Evolutionary conservation across 1,140 invertebrate species (phyloP), one percentile per base, ranked within the genome.

Genomic region (Cydia strobilella): DNA sequence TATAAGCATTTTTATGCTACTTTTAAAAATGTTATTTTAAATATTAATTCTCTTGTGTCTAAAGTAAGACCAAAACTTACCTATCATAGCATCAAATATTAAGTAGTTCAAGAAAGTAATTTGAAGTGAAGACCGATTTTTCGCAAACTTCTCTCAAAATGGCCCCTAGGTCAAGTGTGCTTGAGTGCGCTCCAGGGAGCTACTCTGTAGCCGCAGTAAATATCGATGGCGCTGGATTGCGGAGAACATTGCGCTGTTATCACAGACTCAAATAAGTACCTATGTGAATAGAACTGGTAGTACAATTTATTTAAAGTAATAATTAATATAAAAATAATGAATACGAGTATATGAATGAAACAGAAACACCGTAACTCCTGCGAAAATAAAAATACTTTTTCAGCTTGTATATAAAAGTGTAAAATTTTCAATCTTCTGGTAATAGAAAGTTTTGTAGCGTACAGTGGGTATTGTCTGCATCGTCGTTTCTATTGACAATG

Each of bases 81-180:
- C 42, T 13, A 45, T 45, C 42, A 15, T 45, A 45, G 13, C 9
- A 35, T n/a, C 27, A 35, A 69, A 35, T 35, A 39, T 69, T 18
- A n/a, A n/a, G n/a, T n/a, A 42, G 65, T 39, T 35, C 18, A 35
- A 69, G 31, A 69, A 69, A 69, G 65, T 69, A 69, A 69, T 31
- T 69, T 39, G n/a, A 69, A 35, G 3, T 39, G 65, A 35, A 35
- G 7, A 35, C 27, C 63, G 25, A 66, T 66, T 63, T 63, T 63
- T 66, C 63, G 31, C 65, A 35, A 39, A n/a, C 15, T 69, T 39
- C 18, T 69, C 31, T 20, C 27, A 69, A 69, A 69, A 69, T 69
- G 65, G 65, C 65, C 31, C 65, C 31, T 35, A 15, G 25, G 31
- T n/a, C 65, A 42, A 39, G 65, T 39, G 31, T 35, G 27, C 65